A percentile compares a stretch with the other conserved stretches of the same genome.
phyloP scores from a whole-genome alignment of 2,113 vertebrate genomes.

The Xiphorhynchus elegans region DNA sequence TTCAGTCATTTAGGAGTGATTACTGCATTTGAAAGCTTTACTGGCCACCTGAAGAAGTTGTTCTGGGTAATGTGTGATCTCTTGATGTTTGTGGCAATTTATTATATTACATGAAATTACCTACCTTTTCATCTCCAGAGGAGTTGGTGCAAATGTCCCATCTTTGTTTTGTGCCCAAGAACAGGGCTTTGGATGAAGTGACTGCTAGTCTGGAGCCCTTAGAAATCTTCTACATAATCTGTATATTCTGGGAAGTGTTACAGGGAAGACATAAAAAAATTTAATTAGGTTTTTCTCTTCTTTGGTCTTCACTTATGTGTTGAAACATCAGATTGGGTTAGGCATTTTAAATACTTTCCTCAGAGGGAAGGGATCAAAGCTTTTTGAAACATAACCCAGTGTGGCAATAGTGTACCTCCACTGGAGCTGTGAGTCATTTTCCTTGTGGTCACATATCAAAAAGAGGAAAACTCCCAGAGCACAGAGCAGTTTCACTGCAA shows the following conservation, averaged over 20 bases:
- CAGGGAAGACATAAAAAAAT: background rate
- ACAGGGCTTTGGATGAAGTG: background rate
- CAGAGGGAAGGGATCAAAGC: background rate
- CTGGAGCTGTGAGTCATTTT: background rate
- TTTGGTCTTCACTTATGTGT: background rate
- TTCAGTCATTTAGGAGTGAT: slow-evolving; percentile 57
- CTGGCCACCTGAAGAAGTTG: slow-evolving; percentile 71
- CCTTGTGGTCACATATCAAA: background rate
- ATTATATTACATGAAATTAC: background rate
- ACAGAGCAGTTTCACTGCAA: background rate
- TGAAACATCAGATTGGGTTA: background rate
- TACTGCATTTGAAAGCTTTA: slow-evolving; percentile 78
- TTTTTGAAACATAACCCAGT: background rate
- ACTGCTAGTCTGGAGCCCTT: background rate
- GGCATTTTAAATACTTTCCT: background rate
- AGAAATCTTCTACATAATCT: background rate
- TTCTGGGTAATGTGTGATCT: slow-evolving; percentile 71
- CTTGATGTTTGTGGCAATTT: background rate
- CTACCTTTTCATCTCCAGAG: background rate
- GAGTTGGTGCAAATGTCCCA: background rate
- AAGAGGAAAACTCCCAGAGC: background rate
- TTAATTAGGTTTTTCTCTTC: background rate
- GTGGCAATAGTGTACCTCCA: too few species aligned
- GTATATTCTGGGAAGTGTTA: background rate
- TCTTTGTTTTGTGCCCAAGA: background rate